Evolutionary conservation across 2,113 vertebrate species (phyloP), one percentile per base, ranked within the genome.

Genomic region (Cygnus buccinator): DNA sequence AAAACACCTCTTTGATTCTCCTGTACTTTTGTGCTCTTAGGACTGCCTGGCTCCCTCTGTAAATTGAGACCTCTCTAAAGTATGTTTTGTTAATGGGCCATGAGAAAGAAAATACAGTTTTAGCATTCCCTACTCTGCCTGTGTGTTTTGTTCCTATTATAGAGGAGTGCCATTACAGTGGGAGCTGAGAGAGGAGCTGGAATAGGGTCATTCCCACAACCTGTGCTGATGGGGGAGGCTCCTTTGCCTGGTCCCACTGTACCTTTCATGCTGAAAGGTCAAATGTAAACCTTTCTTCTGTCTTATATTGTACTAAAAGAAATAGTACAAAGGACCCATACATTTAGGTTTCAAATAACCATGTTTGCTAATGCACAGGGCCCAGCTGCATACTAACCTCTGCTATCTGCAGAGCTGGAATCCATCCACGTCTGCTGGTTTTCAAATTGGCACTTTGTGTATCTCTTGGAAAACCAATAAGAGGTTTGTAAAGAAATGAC

Each of bases 401-500:
- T 91, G 25, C 41, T 94, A 2, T 58, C 31, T 81, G 35, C 35
- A 70, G 29, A 68, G 13, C 6, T 68, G 46, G 35, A 96, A 96
- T 90, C 54, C 6, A 62, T 54, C 66, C 63, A 68, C 19, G 44
- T 78, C 33, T 68, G 21, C 72, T 75, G 50, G 55, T 81, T 93
- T 95, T 94, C 46, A 74, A 71, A 73, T 22, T 78, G 52, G 11
- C 18, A 73, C 21, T 95, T 94, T 28, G 11, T 61, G 14, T 78
- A 86, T 87, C 93, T 93, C 95, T 78, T 22, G 85, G 70, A 91
- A 97, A 95, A 77, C 71, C 87, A 94, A 3, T 75, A 93, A 86
- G 44, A 95, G 80, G 10, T 29, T 65, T 25, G 57, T 59, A 80
- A 96, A 97, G 93, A 94, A 95, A 70, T 22, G 12, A 84, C 86